These are phyloP conservation scores for Cebidichthys violaceus DNA, from an alignment of 2,113 vertebrate genomes.

Conservation along the genomic window DNA sequence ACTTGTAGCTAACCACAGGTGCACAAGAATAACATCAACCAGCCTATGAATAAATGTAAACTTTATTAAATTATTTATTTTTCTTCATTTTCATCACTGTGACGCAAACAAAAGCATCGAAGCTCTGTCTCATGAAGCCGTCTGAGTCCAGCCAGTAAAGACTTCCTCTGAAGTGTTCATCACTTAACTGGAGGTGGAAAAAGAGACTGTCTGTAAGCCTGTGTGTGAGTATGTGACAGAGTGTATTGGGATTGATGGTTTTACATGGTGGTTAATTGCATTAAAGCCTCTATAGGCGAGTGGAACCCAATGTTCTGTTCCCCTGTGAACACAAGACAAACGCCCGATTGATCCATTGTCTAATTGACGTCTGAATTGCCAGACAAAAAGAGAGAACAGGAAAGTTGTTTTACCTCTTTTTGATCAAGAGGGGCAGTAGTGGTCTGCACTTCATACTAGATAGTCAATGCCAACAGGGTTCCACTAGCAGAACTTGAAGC, in stretches of 20 bases:
- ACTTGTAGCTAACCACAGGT: slow-evolving; percentile 21
- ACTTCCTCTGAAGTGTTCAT: background rate
- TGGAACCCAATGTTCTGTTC: slow-evolving; percentile 66
- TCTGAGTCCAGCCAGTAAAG: background rate
- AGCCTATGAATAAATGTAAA: background rate
- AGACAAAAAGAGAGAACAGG: background rate
- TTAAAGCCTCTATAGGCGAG: slow-evolving; percentile 34
- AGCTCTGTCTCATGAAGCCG: background rate
- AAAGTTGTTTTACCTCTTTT: slow-evolving; percentile 10
- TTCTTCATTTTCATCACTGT: background rate
- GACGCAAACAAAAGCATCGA: background rate
- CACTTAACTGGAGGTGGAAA: slow-evolving; percentile 3
- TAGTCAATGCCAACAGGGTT: background rate
- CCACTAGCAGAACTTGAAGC: background rate
- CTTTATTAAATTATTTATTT: background rate
- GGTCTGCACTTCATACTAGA: background rate
- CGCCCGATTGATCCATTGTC: slow-evolving; percentile 11
- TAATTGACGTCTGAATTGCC: slow-evolving; percentile 26
- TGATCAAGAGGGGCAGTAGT: slow-evolving; percentile 51
- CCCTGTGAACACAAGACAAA: slow-evolving; percentile 34
- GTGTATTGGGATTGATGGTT: slow-evolving; percentile 4
- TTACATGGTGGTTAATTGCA: slow-evolving; percentile 30
- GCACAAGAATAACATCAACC: rapidly evolving
- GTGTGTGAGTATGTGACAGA: slow-evolving; percentile 27
- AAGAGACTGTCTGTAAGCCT: background rate